A percentile compares a stretch with the other conserved stretches of the same genome.
phyloP scores from a whole-genome alignment of 2,797 vertebrate genomes.

The Myotis daubentonii region DNA sequence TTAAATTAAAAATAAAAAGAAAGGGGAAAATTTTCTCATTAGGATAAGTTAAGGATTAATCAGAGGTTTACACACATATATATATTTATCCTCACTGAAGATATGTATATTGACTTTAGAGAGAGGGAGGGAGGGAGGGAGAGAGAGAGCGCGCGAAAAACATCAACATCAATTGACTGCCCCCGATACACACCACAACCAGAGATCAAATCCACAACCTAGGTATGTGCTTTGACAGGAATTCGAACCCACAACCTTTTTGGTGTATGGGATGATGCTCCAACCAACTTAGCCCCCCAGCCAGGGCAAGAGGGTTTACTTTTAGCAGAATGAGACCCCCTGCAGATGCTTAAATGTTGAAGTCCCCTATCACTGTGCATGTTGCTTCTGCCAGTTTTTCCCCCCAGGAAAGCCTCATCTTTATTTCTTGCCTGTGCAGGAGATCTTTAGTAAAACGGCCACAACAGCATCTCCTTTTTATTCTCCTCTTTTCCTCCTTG shows the following conservation, averaged over 20 bases:
- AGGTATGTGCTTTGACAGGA: too few relatives aligned
- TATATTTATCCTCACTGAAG: too few relatives aligned
- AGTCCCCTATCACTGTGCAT: neutral
- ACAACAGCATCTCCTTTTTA: too few relatives aligned
- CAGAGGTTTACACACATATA: neutral
- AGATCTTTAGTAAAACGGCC: accelerated
- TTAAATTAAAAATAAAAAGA: neutral
- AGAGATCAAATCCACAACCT: too few relatives aligned
- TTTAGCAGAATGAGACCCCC: neutral
- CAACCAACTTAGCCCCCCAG: too few relatives aligned
- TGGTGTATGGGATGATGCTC: too few relatives aligned
- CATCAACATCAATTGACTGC: too few relatives aligned
- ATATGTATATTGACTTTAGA: too few relatives aligned
- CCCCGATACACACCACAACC: too few relatives aligned
- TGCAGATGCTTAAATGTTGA: neutral
- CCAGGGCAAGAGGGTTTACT: neutral
- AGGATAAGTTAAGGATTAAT: neutral
- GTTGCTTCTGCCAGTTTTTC: neutral
- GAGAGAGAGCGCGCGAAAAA: too few relatives aligned
- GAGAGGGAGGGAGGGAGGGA: too few relatives aligned
- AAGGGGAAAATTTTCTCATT: neutral
- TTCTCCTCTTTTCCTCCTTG: neutral
- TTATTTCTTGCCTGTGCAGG: neutral
- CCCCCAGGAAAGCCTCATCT: neutral
- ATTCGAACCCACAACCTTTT: too few relatives aligned